These are phyloP conservation scores for Acanthosepion lycidas DNA, from an alignment of 2,888 invertebrate species.

Conservation along the genomic window DNA sequence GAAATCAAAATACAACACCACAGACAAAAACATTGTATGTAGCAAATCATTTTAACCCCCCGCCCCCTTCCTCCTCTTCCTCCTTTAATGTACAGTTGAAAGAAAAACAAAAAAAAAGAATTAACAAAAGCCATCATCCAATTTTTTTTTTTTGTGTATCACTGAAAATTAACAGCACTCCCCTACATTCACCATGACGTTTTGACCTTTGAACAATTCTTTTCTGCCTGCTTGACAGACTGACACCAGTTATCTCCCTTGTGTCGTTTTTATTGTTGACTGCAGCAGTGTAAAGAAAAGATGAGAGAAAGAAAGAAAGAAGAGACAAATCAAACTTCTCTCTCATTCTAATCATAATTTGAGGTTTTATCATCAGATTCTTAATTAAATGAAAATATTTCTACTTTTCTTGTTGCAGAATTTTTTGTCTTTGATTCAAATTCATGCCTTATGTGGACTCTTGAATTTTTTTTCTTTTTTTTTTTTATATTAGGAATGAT, in stretches of 20 bases:
- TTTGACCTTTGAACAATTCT: neutral
- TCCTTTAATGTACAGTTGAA: neutral
- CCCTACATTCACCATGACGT: constrained; percentile 33
- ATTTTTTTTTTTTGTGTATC: neutral
- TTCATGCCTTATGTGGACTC: neutral
- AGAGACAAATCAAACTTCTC: neutral
- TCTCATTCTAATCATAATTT: neutral
- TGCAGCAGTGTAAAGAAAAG: neutral
- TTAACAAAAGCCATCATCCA: neutral
- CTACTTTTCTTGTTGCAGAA: neutral
- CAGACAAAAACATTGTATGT: neutral
- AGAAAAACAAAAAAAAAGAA: neutral
- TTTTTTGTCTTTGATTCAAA: neutral
- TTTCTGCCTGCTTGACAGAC: neutral
- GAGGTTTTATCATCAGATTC: neutral
- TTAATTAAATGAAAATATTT: neutral
- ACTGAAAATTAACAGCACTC: neutral
- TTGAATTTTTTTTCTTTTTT: too few relatives aligned
- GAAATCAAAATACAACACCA: neutral
- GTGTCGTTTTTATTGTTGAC: neutral
- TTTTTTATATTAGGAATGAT: too few relatives aligned
- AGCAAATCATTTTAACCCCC: neutral
- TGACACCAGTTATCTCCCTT: neutral
- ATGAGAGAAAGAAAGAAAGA: neutral
- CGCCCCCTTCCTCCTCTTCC: neutral